Conservation (phyloP, 2,113 vertebrate species). For the Otus sunia region DNA sequence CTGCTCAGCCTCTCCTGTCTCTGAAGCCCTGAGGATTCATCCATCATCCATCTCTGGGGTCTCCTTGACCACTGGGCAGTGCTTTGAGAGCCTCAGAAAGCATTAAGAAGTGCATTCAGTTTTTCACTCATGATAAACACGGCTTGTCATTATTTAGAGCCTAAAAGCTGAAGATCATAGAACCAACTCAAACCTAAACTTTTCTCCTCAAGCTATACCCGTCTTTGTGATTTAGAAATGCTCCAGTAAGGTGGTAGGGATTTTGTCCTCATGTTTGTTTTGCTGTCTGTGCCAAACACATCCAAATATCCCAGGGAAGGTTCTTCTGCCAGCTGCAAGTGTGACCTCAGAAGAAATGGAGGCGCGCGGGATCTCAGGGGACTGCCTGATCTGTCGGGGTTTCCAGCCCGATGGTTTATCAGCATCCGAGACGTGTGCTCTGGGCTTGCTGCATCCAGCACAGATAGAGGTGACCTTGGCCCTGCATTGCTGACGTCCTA, state of each 20-base stretch:
- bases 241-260: background rate
- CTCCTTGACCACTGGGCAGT: background rate
- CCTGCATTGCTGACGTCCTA: background rate
- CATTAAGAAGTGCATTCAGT: background rate
- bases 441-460: background rate
- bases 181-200: background rate
- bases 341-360: background rate
- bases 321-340: background rate
- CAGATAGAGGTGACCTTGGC: background rate
- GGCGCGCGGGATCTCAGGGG: rapidly evolving
- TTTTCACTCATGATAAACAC: background rate
- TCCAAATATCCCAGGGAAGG: background rate
- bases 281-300: background rate
- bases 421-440: background rate
- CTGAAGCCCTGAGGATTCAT: background rate
- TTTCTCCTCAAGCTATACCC: background rate
- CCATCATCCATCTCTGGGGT: background rate
- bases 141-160: background rate
- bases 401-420: conserved; percentile 30
- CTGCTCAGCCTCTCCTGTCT: background rate
- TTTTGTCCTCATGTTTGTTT: background rate
- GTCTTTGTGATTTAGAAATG: rapidly evolving
- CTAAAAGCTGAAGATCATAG: background rate
- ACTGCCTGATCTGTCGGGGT: background rate
- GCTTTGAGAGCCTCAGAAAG: background rate